These are phyloP conservation scores for Caenorhabditis imperialis DNA, from an alignment of 2,888 invertebrate genomes.

Conservation along the genomic window DNA sequence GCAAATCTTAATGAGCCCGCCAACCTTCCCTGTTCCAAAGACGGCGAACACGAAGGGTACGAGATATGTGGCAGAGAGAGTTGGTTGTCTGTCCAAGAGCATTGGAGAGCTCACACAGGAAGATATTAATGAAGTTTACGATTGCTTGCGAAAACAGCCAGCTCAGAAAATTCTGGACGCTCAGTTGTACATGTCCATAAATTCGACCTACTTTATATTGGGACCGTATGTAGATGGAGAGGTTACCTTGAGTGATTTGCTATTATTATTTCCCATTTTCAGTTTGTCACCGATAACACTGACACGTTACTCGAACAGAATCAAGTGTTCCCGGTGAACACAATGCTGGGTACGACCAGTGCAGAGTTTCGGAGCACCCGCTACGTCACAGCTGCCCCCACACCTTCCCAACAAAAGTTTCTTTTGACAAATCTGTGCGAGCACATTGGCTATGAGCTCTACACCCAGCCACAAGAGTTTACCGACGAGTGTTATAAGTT, in stretches of 20 bases:
- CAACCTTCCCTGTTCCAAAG: neutral
- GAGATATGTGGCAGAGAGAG: neutral
- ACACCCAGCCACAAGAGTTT: slow-evolving; percentile 15
- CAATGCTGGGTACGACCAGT: slow-evolving; percentile 10
- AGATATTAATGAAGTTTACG: neutral
- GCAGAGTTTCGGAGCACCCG: neutral
- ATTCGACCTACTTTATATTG: neutral
- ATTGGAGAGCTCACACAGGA: neutral
- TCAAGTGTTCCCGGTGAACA: neutral
- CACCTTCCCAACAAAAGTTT: no score
- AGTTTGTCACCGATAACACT: slow-evolving; percentile 7
- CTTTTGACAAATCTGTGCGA: slow-evolving; percentile 27
- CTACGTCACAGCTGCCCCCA: neutral
- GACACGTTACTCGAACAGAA: neutral
- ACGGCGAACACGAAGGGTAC: neutral
- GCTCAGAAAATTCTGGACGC: slow-evolving; percentile 1
- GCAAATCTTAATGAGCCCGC: slow-evolving; percentile 20
- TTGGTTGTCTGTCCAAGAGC: neutral
- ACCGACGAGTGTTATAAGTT: neutral
- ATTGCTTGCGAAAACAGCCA: slow-evolving; percentile 5
- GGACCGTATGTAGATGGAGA: slow-evolving; percentile 7
- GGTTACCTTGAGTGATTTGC: neutral
- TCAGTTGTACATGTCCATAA: neutral
- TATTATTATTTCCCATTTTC: neutral
- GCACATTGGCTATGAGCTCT: slow-evolving; percentile 28